A percentile compares a stretch with the other conserved stretches of the same genome.
Conservation (phyloP, 1,140 invertebrate species). For the Zaprionus lachaisei region DNA sequence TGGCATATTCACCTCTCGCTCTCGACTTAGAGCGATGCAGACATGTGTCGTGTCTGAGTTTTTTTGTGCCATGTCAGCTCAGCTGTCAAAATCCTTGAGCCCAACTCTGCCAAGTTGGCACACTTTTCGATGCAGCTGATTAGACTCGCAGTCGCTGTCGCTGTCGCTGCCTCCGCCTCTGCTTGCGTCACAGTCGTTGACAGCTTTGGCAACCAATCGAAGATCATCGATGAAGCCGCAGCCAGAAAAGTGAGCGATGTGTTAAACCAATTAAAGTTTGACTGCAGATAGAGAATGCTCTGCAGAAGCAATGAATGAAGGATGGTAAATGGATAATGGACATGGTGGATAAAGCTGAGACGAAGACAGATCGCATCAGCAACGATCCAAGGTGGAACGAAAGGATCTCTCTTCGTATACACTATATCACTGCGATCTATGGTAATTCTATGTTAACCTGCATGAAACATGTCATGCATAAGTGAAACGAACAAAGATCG, state of each 20-base stretch:
- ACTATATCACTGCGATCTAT: too few species aligned
- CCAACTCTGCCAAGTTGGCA: conserved; percentile 55
- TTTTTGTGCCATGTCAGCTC: conserved; percentile 71
- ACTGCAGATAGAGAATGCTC: not conserved
- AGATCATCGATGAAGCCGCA: conserved; percentile 3
- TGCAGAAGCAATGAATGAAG: not conserved
- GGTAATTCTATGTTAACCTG: too few species aligned
- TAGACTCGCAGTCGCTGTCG: conserved; percentile 49
- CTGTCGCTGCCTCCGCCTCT: not conserved
- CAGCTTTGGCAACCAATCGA: conserved; percentile 54
- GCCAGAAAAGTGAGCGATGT: conserved; percentile 17
- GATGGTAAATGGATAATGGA: not conserved
- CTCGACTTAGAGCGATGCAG: conserved; percentile 20
- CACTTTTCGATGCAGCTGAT: conserved; percentile 61
- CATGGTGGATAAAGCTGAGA: too few species aligned
- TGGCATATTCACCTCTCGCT: conserved; percentile 64
- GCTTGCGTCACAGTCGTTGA: conserved; percentile 52
- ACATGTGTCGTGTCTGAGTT: conserved; percentile 62
- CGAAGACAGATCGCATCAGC: too few species aligned
- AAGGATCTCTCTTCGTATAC: too few species aligned
- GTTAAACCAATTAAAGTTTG: conserved; percentile 11
- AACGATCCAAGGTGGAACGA: too few species aligned
- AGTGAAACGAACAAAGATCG: too few species aligned
- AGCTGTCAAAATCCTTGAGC: conserved; percentile 80
- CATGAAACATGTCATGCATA: too few species aligned